A percentile compares a stretch with the other conserved stretches of the same genome.
Conservation (phyloP, 1,140 invertebrate species). For the Platyura marginata region DNA sequence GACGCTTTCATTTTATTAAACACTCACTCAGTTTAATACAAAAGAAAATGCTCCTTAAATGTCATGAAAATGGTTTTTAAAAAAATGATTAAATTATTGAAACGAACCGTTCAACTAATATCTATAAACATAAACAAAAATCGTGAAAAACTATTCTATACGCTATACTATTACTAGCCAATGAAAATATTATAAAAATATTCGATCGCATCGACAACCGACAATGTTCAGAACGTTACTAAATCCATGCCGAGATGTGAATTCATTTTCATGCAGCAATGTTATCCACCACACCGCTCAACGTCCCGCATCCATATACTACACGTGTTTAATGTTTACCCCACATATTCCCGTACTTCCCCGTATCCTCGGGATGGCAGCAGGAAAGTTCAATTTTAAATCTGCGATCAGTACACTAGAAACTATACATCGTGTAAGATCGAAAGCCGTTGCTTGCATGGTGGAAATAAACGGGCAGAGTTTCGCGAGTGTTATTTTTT, state of each 20-base stretch:
- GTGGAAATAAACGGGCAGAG: neutral
- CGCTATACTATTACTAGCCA: no score
- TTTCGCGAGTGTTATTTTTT: neutral
- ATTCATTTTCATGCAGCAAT: neutral
- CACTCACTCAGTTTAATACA: no score
- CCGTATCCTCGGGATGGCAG: neutral
- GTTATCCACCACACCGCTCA: neutral
- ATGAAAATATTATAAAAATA: no score
- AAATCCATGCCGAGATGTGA: neutral
- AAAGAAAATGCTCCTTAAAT: no score
- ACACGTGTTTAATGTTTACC: neutral
- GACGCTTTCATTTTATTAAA: no score
- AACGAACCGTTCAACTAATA: no score
- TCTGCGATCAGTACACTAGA: slow-evolving; percentile 15
- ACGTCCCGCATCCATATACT: neutral
- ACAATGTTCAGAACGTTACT: neutral
- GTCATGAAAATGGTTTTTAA: no score
- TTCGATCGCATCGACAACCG: neutral
- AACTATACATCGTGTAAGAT: slow-evolving; percentile 18
- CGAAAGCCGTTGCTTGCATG: neutral
- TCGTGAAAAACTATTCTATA: no score
- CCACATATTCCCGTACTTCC: neutral
- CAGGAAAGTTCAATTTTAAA: neutral
- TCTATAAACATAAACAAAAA: no score
- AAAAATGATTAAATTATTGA: no score